Evolutionary conservation across 2,113 vertebrate species (phyloP).

Genomic region (Haliaeetus leucogaster): DNA sequence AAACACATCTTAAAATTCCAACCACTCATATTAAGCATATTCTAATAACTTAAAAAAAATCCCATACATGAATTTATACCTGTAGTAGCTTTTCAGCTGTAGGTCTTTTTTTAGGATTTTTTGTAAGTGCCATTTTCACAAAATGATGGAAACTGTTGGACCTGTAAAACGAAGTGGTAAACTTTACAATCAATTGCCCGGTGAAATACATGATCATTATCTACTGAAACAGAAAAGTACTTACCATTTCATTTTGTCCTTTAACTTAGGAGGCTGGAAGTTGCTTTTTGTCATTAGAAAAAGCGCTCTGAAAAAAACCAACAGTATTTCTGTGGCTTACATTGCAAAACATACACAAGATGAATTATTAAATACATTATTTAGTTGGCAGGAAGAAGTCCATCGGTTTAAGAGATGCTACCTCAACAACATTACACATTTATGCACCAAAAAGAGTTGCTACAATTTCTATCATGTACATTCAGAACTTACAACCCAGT

Average conservation of each 20-base stretch:
- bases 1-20: neutral
- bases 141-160: slow-evolving; percentile 98
- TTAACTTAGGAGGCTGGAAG: slow-evolving; percentile 97
- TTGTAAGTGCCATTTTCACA: slow-evolving; percentile 95
- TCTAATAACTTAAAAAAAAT: neutral
- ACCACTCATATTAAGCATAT: neutral
- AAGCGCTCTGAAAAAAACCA: slow-evolving; percentile 82
- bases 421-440: neutral
- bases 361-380: neutral
- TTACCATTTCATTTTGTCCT: slow-evolving; percentile 97
- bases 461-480: neutral
- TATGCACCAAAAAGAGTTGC: neutral
- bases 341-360: neutral
- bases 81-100: slow-evolving; percentile 95
- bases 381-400: neutral
- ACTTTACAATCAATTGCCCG: neutral
- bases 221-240: slow-evolving; percentile 18
- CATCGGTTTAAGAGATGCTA: neutral
- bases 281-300: slow-evolving; percentile 99
- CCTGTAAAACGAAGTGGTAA: slow-evolving; percentile 73
- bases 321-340: neutral
- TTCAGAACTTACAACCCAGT: neutral
- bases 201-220: neutral
- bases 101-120: slow-evolving; percentile 96
- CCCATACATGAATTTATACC: slow-evolving; percentile 70